Conservation (phyloP, 2,888 invertebrate genomes). For the Galeruca laticollis region DNA sequence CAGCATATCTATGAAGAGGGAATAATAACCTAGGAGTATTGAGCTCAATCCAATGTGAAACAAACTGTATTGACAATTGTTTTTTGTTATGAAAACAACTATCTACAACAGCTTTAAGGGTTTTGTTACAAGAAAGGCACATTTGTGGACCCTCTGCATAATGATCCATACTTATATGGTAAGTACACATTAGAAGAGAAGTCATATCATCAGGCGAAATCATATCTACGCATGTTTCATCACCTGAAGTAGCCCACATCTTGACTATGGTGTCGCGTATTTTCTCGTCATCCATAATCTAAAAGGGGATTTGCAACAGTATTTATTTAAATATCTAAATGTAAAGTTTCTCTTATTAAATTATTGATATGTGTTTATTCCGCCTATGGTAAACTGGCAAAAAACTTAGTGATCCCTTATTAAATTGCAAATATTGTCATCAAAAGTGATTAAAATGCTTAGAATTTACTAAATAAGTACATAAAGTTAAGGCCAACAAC, state of each 20-base stretch:
- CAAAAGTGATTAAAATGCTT: too few species aligned
- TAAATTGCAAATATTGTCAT: too few species aligned
- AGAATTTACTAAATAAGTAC: too few species aligned
- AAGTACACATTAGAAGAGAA: constrained; percentile 78
- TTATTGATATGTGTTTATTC: too few species aligned
- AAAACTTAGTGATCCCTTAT: too few species aligned
- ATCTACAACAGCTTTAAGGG: constrained; percentile 78
- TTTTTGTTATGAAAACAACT: constrained; percentile 87
- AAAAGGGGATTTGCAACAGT: constrained; percentile 25
- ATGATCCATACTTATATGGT: constrained; percentile 84
- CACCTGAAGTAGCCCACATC: constrained; percentile 68
- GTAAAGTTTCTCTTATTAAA: too few species aligned
- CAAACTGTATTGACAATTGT: constrained; percentile 79
- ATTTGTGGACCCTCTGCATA: constrained; percentile 74
- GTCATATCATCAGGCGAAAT: constrained; percentile 76
- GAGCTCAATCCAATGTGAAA: constrained; percentile 84
- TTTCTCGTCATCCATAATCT: constrained; percentile 69
- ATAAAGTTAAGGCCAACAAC: too few species aligned
- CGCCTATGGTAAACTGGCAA: too few species aligned
- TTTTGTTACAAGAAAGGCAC: constrained; percentile 74
- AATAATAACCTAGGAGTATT: constrained; percentile 82
- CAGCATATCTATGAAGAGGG: constrained; percentile 76
- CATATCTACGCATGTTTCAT: constrained; percentile 67
- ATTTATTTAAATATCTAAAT: too few species aligned
- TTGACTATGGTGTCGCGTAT: constrained; percentile 79